A percentile compares a stretch with the other conserved stretches of the same genome.
Conservation (phyloP, 2,797 vertebrate species). For the Megalops cyprinoides region DNA sequence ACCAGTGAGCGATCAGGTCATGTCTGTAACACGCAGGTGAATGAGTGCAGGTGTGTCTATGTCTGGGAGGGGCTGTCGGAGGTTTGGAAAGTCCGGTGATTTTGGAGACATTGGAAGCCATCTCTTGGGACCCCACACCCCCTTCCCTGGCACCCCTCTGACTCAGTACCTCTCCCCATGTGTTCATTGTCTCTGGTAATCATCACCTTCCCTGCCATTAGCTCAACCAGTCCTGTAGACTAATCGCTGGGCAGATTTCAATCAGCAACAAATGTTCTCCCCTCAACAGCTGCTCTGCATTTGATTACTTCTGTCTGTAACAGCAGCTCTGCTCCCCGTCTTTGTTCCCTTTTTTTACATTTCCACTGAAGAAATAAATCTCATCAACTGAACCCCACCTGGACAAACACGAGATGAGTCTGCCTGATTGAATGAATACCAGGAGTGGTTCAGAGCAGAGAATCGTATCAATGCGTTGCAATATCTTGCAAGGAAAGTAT, state of each 20-base stretch:
- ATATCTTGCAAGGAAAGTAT: not conserved
- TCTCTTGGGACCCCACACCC: conserved; percentile 54
- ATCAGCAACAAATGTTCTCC: not conserved
- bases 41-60: conserved; percentile 42
- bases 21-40: not conserved
- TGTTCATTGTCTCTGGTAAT: not conserved
- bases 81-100: conserved; percentile 77
- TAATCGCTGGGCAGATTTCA: not conserved
- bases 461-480: not conserved
- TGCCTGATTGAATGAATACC: not conserved
- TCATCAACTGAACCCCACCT: not conserved
- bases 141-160: not conserved
- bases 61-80: conserved; percentile 47
- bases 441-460: not conserved
- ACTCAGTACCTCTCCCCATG: too few species aligned
- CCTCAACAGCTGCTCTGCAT: not conserved
- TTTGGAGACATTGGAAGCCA: conserved; percentile 55
- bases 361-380: not conserved
- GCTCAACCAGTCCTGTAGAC: not conserved
- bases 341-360: not conserved
- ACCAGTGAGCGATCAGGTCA: not conserved
- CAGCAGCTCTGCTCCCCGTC: not conserved
- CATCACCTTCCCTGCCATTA: not conserved
- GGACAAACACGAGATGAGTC: not conserved
- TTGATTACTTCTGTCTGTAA: not conserved